Evolutionary conservation across 1,140 invertebrate species (phyloP), one percentile per base, ranked within the genome.

Genomic region (Hetaerina americana): DNA sequence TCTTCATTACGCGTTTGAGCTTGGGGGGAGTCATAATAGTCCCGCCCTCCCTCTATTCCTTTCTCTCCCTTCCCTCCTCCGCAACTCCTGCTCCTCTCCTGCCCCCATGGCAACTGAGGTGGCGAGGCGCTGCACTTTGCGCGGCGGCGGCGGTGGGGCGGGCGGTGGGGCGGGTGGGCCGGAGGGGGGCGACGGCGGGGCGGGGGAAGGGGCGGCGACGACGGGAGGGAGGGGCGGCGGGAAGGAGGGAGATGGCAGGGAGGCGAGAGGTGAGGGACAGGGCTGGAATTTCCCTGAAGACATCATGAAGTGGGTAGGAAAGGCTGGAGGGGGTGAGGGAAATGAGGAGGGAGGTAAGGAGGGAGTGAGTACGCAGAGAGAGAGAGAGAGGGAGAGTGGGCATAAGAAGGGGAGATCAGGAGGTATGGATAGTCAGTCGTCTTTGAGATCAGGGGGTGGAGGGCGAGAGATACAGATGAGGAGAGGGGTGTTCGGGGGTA

Each of bases 11-110:
- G 31, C 6, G n/a, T n/a, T n/a, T n/a, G 66, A 73, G 15, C n/a
- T 12, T 27, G 24, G 26, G 28, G 29, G 69, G 69, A 70, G 40
- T 22, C 73, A 72, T 22, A 24, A 27, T 5, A 49, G 22, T 70
- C 66, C 28, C 71, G 5, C 10, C 10, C 67, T 6, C 5, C 12
- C 5, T 5, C 26, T n/a, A n/a, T 67, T 26, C 26, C 6, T 26
- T 67, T 67, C 66, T 67, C n/a, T 67, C 66, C 26, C 66, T 67
- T 27, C 66, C 70, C 3, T 69, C 72, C 72, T 73, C 70, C 24
- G 70, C 22, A 6, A 68, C 67, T 26, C 69, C 69, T 12, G n/a
- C 57, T 18, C 27, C 69, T 29, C 22, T 22, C 24, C 25, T 69
- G 15, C 15, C 66, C 40, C 6, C 29, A 1, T 40, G 40, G 40